These are phyloP conservation scores for Anguilla obscura DNA, from an alignment of 2,797 vertebrate genomes.

Conservation along the genomic window DNA sequence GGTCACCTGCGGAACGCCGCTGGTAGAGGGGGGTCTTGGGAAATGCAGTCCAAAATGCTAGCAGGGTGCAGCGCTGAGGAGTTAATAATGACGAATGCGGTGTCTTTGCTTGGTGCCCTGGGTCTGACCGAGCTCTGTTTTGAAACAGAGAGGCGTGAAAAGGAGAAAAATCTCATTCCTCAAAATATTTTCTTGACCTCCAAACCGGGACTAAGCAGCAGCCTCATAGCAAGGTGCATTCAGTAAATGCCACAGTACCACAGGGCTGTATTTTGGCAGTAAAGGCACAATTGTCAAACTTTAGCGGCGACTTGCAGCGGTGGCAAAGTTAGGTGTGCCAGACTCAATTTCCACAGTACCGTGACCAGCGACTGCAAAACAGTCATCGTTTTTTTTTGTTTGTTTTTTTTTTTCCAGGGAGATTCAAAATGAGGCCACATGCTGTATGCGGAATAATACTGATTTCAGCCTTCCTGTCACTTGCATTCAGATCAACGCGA, in stretches of 20 bases:
- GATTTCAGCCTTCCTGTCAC: constrained; percentile 11
- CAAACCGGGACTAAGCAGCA: background rate
- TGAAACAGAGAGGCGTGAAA: background rate
- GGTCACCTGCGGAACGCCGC: background rate
- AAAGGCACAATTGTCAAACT: no score
- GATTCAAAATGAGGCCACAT: background rate
- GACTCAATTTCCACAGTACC: no score
- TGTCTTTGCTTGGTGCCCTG: background rate
- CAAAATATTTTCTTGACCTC: background rate
- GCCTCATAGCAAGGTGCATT: background rate
- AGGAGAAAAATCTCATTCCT: background rate
- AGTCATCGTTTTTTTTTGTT: no score
- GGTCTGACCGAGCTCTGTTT: background rate
- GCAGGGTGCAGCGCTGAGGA: background rate
- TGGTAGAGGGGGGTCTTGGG: background rate
- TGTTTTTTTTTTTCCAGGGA: background rate
- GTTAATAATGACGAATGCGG: background rate
- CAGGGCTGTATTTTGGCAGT: background rate
- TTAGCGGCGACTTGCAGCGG: no score
- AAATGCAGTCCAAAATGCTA: no score
- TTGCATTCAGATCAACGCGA: constrained; percentile 23
- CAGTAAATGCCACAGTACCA: background rate
- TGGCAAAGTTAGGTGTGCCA: no score
- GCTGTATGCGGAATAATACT: constrained; percentile 11
- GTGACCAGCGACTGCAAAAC: background rate